A percentile compares a stretch with the other conserved stretches of the same genome.
Conservation (phyloP, 1,140 invertebrate genomes). For the Gonatopus flavifemur region DNA sequence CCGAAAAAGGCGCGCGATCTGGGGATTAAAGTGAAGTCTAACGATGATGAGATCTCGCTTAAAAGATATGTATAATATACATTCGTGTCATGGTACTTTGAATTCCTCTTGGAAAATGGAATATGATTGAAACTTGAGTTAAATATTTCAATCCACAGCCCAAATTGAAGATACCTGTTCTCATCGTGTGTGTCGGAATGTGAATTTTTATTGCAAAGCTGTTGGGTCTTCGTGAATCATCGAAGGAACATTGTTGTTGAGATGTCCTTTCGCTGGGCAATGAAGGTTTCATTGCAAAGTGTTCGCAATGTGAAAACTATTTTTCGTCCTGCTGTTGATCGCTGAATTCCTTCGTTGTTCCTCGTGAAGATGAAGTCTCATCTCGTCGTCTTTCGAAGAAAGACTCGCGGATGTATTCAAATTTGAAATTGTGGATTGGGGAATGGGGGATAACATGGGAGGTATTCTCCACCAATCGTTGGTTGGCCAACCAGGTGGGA, state of each 20-base stretch:
- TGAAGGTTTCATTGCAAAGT: conserved; percentile 22
- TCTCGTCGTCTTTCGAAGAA: conserved; percentile 31
- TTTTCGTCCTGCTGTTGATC: conserved; percentile 18
- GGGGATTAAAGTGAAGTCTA: no score
- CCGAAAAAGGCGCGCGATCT: no score
- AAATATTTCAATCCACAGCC: no score
- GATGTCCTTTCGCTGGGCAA: neutral
- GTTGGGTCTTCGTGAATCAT: conserved; percentile 5
- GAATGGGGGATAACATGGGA: conserved; percentile 47
- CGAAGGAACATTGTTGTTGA: neutral
- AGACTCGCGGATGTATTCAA: conserved; percentile 24
- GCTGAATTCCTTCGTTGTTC: conserved; percentile 24
- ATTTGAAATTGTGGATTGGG: conserved; percentile 36
- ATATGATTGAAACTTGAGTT: no score
- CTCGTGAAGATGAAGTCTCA: conserved; percentile 22
- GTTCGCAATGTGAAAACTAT: conserved; percentile 20
- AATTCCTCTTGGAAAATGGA: no score
- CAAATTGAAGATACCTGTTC: no score
- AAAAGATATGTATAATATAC: no score
- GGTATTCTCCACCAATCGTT: conserved; percentile 54
- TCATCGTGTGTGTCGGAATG: no score
- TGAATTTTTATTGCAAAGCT: conserved; percentile 26
- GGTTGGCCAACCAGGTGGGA: conserved; percentile 37
- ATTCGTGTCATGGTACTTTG: no score
- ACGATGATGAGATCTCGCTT: no score